Evolutionary conservation across 2,888 invertebrate genomes (phyloP), one percentile per base, ranked within the genome.

Genomic region (Drosophila flavopinicola): DNA sequence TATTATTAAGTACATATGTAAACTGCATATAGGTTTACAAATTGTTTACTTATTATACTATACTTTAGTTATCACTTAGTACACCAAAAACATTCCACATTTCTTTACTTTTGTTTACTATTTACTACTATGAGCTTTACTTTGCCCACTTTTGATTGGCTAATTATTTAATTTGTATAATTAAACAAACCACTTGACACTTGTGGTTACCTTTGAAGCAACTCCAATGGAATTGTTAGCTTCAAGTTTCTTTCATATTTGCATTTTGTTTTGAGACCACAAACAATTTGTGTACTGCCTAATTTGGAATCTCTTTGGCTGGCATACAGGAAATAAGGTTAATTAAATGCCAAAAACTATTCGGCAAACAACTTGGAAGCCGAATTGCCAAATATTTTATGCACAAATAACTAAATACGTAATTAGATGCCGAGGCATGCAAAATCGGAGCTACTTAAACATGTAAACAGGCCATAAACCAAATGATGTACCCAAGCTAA

Each of bases 391-490:
- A 38, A 61, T 66, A 63, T 64, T 72, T 69, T 59, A 79, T 84
- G 82, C 78, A 54, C 69, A 85, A 79, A 80, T 79, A 75, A 66
- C 78, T 80, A 78, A 78, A 84, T 72, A 66, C 30, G 38, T 75
- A 75, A 77, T 77, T 67, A 73, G 54, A 39, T 32, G 53, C 9
- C 24, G 27, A 49, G 47, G 45, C 49, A 47, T 54, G 51, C 48
- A 48, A 66, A 47, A 59, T 67, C 47, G n/a, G 38, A 56, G 69
- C 59, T 70, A 49, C 70, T 77, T 64, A 61, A 74, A 60, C 67
- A 77, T 77, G 66, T 73, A 66, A 61, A 52, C 52, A 41, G 15
- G 17, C 51, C 65, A 59, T 56, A 70, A 59, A 47, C 53, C 48
- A 24, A 65, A 67, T 67, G 39, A 51, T 45, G 37, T 56, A 27